Conservation (phyloP, 2,797 vertebrate species). For the Falco biarmicus region DNA sequence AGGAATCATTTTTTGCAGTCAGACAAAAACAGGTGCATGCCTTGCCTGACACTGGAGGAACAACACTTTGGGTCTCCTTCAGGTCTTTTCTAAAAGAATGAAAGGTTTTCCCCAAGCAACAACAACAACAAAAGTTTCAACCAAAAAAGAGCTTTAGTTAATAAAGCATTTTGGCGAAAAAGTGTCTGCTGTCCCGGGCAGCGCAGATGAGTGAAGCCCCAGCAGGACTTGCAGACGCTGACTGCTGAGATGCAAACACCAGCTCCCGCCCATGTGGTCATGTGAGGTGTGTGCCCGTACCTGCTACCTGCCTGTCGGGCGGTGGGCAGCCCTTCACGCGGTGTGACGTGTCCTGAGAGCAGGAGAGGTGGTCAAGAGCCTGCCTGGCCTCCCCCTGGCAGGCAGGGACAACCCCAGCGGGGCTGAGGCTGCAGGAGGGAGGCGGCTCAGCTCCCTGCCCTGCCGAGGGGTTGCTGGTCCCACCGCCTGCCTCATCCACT, state of each 20-base stretch:
- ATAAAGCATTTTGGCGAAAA: neutral
- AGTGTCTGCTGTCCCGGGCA: rapidly evolving
- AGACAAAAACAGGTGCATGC: rapidly evolving
- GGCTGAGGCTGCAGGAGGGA: neutral
- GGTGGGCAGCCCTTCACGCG: neutral
- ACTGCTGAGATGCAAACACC: neutral
- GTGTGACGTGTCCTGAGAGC: neutral
- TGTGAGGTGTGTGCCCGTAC: neutral
- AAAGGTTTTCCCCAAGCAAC: neutral
- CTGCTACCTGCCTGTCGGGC: neutral
- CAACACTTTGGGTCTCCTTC: neutral
- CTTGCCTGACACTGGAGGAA: neutral
- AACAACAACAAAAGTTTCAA: neutral
- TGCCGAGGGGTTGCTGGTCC: rapidly evolving
- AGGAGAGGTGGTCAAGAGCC: neutral
- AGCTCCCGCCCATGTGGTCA: neutral
- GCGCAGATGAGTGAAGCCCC: neutral
- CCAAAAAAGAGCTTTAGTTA: neutral
- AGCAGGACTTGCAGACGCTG: rapidly evolving
- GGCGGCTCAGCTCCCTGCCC: rapidly evolving
- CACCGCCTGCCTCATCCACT: rapidly evolving
- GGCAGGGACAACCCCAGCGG: rapidly evolving
- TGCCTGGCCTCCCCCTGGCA: neutral
- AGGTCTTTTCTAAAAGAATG: neutral
- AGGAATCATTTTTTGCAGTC: neutral